Base-by-base conservation (phyloP, 2,113 vertebrate genomes). In the Lamprotornis superbus region DNA sequence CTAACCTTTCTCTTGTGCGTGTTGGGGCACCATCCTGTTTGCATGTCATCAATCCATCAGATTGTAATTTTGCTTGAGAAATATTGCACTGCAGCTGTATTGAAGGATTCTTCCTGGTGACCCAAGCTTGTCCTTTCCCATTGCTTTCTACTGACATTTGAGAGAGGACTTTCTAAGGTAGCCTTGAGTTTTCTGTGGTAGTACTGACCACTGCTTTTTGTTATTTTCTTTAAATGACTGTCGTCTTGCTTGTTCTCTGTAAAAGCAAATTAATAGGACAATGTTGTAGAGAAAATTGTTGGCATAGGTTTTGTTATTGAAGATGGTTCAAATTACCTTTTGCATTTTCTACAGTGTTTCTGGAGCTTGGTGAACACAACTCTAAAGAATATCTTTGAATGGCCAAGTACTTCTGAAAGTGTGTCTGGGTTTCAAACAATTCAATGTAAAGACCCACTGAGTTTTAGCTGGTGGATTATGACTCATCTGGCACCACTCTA, bases 381-480 rank as follows among this genome's bases (percentile, higher is more conserved):
- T 76, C 95, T 99, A 57, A 98, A 96, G 70, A 97, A 73, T 52
- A 59, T 97, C 31, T 94, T 98, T 96, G 97, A 97, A 89, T 95
- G 23, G 40, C 76, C 93, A 28, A 94, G 61, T 93, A 82, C 74
- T 78, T 87, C 31, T 81, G 97, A 97, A 96, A 73, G 27, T 53
- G 23, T 30, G 10, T 71, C 92, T 89, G 40, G 69, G 21, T 96
- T 94, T 92, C 35, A 93, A 50, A 47, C 81, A 74, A 69, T 97
- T n/a, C 98, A 98, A 44, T 98, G 98, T 92, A 99, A 98, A 95
- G 99, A 99, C 88, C 96, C 98, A 9, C 23, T 99, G 81, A 98
- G 99, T 61, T 99, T 99, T 97, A 98, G 98, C 47, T 99, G 99
- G 99, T 99, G 99, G 99, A 93, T 99, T 96, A 82, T 98, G 90